Evolutionary conservation across 2,113 vertebrate genomes (phyloP).

Genomic region (Haliaeetus leucogaster): DNA sequence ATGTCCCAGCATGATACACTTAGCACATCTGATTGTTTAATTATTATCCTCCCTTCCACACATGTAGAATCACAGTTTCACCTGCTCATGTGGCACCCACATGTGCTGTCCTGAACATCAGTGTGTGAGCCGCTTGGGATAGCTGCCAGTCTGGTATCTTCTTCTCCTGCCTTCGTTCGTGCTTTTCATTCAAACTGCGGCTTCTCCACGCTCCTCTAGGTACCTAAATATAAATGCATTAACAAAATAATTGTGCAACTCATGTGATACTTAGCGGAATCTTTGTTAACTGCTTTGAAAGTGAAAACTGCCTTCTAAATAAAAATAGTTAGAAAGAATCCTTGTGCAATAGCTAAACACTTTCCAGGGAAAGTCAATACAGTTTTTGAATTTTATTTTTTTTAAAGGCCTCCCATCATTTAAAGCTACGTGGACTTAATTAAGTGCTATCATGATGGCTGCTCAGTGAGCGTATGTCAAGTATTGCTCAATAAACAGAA

Average conservation of each 20-base stretch:
- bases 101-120: constrained; percentile 13
- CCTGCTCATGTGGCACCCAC: constrained; percentile 58
- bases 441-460: background rate
- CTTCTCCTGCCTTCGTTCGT: background rate
- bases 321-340: background rate
- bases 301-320: background rate
- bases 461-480: background rate
- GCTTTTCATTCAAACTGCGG: accelerated
- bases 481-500: background rate
- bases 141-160: background rate
- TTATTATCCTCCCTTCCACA: constrained; percentile 23
- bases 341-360: background rate
- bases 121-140: background rate
- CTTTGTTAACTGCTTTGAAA: background rate
- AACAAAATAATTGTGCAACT: background rate
- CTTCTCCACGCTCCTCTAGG: background rate
- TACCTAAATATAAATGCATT: background rate
- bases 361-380: background rate
- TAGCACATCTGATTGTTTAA: constrained; percentile 48
- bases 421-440: background rate
- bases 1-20: constrained; percentile 37
- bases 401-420: background rate
- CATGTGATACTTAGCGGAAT: background rate
- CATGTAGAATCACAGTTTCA: constrained; percentile 8
- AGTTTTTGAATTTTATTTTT: background rate